Percentiles rank a stretch among this genome's conserved stretches.
These are phyloP conservation scores for Neopelma chrysocephalum DNA, from an alignment of 2,797 vertebrate genomes.

Conservation along the genomic window DNA sequence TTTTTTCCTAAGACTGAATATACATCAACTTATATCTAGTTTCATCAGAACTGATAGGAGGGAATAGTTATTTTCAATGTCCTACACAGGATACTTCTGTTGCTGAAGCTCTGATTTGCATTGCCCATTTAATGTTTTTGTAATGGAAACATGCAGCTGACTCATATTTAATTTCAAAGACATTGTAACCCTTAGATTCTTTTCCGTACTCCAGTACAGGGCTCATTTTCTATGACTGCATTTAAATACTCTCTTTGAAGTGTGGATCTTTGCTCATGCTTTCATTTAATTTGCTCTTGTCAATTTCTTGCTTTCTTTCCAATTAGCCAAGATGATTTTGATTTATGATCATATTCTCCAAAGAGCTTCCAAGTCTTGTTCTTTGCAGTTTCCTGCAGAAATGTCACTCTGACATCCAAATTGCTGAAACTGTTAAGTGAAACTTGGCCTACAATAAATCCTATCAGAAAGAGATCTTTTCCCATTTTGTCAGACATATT, in stretches of 20 bases:
- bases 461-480: background rate
- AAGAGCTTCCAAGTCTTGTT: background rate
- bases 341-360: conserved; percentile 18
- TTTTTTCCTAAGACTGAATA: background rate
- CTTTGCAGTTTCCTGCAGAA: background rate
- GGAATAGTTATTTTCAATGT: background rate
- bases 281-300: conserved; percentile 30
- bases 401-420: background rate
- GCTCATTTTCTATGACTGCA: background rate
- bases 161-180: conserved; percentile 15
- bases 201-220: background rate
- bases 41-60: background rate
- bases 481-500: background rate
- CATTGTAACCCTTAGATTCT: background rate
- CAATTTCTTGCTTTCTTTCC: conserved; percentile 7
- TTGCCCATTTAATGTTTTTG: background rate
- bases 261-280: background rate
- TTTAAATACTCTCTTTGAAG: conserved; percentile 29
- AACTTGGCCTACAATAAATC: background rate
- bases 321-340: conserved; percentile 38
- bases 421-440: background rate
- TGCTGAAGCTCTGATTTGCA: background rate
- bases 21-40: background rate
- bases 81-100: background rate
- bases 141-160: background rate